Base-by-base conservation (phyloP, 2,113 vertebrate genomes). In the Tautogolabrus adspersus region DNA sequence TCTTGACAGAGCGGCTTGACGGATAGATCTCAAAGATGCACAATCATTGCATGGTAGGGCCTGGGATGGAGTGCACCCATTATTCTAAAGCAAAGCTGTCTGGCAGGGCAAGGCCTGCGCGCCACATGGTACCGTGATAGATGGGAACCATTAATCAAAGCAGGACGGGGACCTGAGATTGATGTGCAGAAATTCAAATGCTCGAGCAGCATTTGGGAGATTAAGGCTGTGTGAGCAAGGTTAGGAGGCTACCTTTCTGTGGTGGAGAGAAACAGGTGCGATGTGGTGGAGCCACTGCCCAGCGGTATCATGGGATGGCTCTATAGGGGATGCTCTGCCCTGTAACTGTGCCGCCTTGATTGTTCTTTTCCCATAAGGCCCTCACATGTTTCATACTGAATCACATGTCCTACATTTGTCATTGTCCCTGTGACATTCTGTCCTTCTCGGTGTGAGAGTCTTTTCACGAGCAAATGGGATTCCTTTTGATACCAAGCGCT, bases 121-220 rank as follows among this genome's bases (percentile, higher is more conserved):
- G 72, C 88, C 84, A 87, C 90, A 88, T 83, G 88, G 91, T 87
- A 81, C 88, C 79, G 47, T 94, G 93, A 94, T 95, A 91, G 91
- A 94, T 94, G 90, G 91, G 77, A 77, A 83, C 85, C 91, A 95
- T 94, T 95, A 93, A 95, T 95, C 93, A 94, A 88, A 72, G 75
- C 88, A 87, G 79, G 84, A 85, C 80, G 64, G 75, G 61, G 66
- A 76, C 79, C 72, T 58, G 87, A 93, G 93, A 94, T 92, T 93
- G 92, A 95, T 95, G 92, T 88, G 79, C 87, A 90, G 81, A 94
- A 94, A 94, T 94, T 93, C 91, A 93, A 94, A 94, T 94, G 84
- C 90, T 93, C 87, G 86, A 88, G 83, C 92, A 93, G 89, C 91
- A 93, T 93, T 94, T 94, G 91, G 82, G 91, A 93, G 91, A 95